Conservation (phyloP, 2,888 invertebrate genomes). For the Drosophila nr. fundita region DNA sequence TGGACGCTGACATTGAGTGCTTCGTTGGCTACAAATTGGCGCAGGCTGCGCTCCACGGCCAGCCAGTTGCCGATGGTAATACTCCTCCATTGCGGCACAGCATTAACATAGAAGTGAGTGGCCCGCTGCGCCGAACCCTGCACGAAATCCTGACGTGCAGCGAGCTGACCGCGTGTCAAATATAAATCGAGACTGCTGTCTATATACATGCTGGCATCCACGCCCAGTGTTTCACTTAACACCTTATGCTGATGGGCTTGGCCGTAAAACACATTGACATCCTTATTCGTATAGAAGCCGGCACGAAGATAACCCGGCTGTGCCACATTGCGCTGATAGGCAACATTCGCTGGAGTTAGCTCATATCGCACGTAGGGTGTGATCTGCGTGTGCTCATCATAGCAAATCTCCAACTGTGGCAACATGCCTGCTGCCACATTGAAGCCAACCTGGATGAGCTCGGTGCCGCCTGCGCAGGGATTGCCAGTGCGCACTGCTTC, state of each 20-base stretch:
- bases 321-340: conserved; percentile 83
- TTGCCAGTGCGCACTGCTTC: conserved; percentile 70
- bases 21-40: conserved; percentile 83
- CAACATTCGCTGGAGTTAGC: conserved; percentile 84
- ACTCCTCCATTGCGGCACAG: conserved; percentile 86
- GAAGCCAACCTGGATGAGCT: conserved; percentile 84
- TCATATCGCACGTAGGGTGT: conserved; percentile 84
- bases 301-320: conserved; percentile 82
- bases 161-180: conserved; percentile 86
- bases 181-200: conserved; percentile 55
- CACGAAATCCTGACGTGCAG: conserved; percentile 86
- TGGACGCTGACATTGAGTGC: conserved; percentile 84
- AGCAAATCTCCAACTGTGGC: conserved; percentile 83
- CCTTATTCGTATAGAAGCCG: conserved; percentile 81
- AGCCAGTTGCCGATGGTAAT: conserved; percentile 87
- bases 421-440: conserved; percentile 76
- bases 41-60: conserved; percentile 85
- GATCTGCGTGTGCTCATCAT: conserved; percentile 81
- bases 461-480: conserved; percentile 78
- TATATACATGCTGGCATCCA: conserved; percentile 69
- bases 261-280: conserved; percentile 82
- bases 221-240: conserved; percentile 79
- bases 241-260: conserved; percentile 80
- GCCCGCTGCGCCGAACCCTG: conserved; percentile 85
- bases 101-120: conserved; percentile 86